phyloP scores from a whole-genome alignment of 2,888 invertebrate species.

The Dorcus hopei region DNA sequence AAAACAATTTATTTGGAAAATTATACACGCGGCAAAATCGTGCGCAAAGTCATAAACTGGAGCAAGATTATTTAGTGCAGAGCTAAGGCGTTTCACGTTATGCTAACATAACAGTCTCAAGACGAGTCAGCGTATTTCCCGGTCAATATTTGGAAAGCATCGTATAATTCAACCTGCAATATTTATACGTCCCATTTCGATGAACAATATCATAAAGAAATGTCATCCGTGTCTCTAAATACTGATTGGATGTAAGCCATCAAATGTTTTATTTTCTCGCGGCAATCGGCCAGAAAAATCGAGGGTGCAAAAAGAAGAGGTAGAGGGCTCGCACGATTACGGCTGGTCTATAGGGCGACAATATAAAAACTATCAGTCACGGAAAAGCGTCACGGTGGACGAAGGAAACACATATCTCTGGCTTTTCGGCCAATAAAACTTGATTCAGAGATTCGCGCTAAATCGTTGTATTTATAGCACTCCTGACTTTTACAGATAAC shows the following conservation, averaged over 20 bases:
- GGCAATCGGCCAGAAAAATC: constrained; percentile 29
- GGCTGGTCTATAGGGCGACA: constrained; percentile 26
- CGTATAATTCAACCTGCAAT: constrained; percentile 36
- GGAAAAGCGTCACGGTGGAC: constrained; percentile 36
- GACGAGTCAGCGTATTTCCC: constrained; percentile 1
- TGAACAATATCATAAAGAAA: constrained; percentile 38
- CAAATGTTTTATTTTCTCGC: constrained; percentile 45
- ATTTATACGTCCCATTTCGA: constrained; percentile 33
- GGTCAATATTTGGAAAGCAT: constrained; percentile 39
- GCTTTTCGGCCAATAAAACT: constrained; percentile 63
- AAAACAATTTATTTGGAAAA: no score
- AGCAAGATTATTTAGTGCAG: no score
- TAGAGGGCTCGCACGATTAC: constrained; percentile 5
- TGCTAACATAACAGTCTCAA: not conserved
- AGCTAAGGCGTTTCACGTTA: not conserved
- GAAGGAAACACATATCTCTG: constrained; percentile 53
- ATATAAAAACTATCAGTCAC: constrained; percentile 46
- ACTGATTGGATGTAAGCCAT: constrained; percentile 48
- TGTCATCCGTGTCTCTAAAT: constrained; percentile 45
- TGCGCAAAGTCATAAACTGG: no score
- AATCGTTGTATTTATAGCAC: constrained; percentile 45
- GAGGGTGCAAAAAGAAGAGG: constrained; percentile 9
- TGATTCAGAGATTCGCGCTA: constrained; percentile 48
- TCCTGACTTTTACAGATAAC: constrained; percentile 44
- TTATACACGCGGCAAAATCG: no score